Evolutionary conservation across 64 coral and sea anemone genomes (phyloP), one percentile per base, ranked within the genome.

Genomic region (Porites lutea): DNA sequence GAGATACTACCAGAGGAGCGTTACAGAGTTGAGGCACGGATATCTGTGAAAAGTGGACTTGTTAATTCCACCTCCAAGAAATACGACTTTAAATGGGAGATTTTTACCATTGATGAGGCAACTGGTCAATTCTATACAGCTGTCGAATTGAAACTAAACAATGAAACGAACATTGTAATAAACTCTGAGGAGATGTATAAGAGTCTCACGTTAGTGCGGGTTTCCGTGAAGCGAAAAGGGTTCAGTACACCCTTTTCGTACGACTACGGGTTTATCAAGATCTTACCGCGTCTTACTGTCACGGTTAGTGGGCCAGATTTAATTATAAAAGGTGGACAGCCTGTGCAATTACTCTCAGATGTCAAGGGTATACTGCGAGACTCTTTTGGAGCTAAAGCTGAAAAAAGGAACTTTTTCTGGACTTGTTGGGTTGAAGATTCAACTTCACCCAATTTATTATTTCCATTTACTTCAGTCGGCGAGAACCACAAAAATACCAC

Each of bases 231-330:
- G 48, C 81, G 62, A 80, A 90, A 62, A 82, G 61, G 60, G 3
- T 43, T 87, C 74, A 92, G 73, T 72, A 88, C 88, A 77, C 82
- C 95, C 1, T 27, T 63, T 13, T 70, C 45, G 5, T 97, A 87
- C 65, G 88, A 91, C 18, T 97, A 86, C 68, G 95, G 95, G 2
- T 97, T 83, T 82, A 69, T 97, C 13, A 83, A 73, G 16, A 72
- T 93, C 11, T 77, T 97, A 19, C 95, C 95, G 4, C 82, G 79
- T 37, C 71, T 97, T 21, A 60, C 47, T 5, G 59, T 68, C n/a
- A 82, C 20, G 9, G 61, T 97, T 12, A 47, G 37, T 60, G 95
- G 92, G 9, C 92, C 95, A 16, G 72, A 19, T 3, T 73, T 48
- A 16, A 52, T 72, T 16, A 72, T 97, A 13, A 97, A 97, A 46